Percentiles rank a stretch among this genome's conserved stretches.
Conservation (phyloP, 2,888 invertebrate species). For the Euproctis similis region DNA sequence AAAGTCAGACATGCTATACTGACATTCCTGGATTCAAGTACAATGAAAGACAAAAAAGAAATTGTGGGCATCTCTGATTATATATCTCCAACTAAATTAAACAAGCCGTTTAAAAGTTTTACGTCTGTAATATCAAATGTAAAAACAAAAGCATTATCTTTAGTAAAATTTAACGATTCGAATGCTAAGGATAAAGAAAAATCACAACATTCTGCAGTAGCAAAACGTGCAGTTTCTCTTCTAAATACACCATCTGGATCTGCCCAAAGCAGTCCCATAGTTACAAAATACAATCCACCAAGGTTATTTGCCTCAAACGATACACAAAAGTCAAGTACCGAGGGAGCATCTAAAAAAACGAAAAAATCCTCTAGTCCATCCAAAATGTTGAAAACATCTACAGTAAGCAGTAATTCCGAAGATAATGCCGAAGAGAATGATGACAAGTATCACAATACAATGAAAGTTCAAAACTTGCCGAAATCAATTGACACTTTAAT, state of each 20-base stretch:
- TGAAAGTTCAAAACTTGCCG: conserved; percentile 28
- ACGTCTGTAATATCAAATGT: conserved; percentile 70
- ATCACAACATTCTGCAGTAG: conserved; percentile 32
- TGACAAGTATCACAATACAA: conserved; percentile 31
- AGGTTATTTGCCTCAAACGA: conserved; percentile 8
- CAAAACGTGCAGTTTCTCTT: conserved; percentile 44
- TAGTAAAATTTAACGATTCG: conserved; percentile 58
- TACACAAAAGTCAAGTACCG: conserved; percentile 6
- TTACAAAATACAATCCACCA: conserved; percentile 16
- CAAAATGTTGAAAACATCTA: conserved; percentile 10
- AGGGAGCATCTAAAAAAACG: conserved; percentile 1
- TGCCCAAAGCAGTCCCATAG: conserved; percentile 34
- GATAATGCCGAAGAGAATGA: conserved; percentile 34
- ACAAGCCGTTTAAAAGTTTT: conserved; percentile 43
- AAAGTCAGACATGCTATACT: conserved; percentile 62
- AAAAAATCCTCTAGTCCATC: conserved; percentile 7
- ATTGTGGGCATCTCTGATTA: conserved; percentile 32
- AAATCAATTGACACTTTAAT: conserved; percentile 50
- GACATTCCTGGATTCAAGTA: conserved; percentile 56
- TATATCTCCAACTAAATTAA: conserved; percentile 42
- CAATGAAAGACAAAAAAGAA: conserved; percentile 29
- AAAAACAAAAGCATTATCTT: conserved; percentile 68
- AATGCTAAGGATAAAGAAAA: conserved; percentile 33
- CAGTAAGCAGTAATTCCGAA: conserved; percentile 24
- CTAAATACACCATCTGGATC: conserved; percentile 55